Evolutionary conservation across 1,140 invertebrate species (phyloP).

Genomic region (Drosophila burlai): DNA sequence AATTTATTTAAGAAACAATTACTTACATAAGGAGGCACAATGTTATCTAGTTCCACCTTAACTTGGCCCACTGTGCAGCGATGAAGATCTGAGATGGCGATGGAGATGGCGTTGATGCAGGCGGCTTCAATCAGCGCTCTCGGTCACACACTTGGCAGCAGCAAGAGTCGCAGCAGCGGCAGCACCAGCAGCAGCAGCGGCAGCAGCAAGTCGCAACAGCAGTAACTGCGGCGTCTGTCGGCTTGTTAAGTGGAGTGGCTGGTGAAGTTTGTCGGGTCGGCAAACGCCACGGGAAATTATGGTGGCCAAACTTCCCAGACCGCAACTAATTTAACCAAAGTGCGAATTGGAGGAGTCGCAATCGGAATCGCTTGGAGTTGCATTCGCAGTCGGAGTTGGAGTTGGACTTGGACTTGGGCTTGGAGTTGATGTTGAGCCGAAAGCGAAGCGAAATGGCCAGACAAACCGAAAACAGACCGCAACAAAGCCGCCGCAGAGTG

Average conservation of each 20-base stretch:
- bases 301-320: slow-evolving; percentile 83
- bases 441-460: slow-evolving; percentile 77
- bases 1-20: neutral
- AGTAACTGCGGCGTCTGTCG: slow-evolving; percentile 53
- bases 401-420: slow-evolving; percentile 12
- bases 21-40: no score
- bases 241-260: slow-evolving; percentile 62
- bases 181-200: slow-evolving; percentile 48
- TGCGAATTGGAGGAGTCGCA: slow-evolving; percentile 82
- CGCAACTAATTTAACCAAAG: slow-evolving; percentile 84
- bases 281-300: slow-evolving; percentile 84
- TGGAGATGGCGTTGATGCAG: slow-evolving; percentile 79
- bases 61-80: slow-evolving; percentile 11
- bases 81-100: slow-evolving; percentile 73
- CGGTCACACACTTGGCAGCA: slow-evolving; percentile 71
- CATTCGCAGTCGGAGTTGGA: slow-evolving; percentile 29
- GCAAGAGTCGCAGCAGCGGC: slow-evolving; percentile 38
- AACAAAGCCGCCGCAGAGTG: slow-evolving; percentile 72
- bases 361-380: slow-evolving; percentile 63
- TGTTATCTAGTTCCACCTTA: neutral
- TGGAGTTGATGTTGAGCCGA: slow-evolving; percentile 53
- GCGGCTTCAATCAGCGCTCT: slow-evolving; percentile 79
- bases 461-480: slow-evolving; percentile 74
- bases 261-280: slow-evolving; percentile 73
- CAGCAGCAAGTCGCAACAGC: slow-evolving; percentile 52